Evolutionary conservation across 1,140 invertebrate species (phyloP).

Genomic region (Metopolophium dirhodum): DNA sequence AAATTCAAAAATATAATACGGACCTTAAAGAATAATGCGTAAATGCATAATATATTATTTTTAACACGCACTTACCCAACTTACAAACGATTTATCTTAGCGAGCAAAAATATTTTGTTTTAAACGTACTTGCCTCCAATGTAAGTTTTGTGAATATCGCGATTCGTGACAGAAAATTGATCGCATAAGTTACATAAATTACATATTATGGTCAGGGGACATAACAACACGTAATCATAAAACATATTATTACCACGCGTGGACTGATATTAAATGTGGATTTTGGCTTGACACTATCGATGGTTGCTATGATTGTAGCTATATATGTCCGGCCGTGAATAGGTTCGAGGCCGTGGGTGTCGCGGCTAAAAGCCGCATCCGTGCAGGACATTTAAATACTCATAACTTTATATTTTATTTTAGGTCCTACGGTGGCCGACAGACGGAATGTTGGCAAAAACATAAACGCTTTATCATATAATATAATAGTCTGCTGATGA

Average conservation of each 20-base stretch:
- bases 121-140: too few relatives aligned
- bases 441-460: slow-evolving; percentile 32
- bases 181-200: too few relatives aligned
- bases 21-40: too few relatives aligned
- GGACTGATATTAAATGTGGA: not conserved
- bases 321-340: not conserved
- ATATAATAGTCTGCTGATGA: slow-evolving; percentile 11
- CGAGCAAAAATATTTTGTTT: not conserved
- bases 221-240: too few relatives aligned
- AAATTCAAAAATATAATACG: too few relatives aligned
- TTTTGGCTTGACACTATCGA: not conserved
- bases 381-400: not conserved
- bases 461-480: slow-evolving; percentile 11
- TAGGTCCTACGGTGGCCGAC: not conserved
- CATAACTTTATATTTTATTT: slow-evolving; percentile 1
- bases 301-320: not conserved
- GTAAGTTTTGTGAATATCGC: not conserved
- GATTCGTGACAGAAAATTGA: too few relatives aligned
- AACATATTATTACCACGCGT: too few relatives aligned
- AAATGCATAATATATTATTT: too few relatives aligned
- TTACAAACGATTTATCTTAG: not conserved
- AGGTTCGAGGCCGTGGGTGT: not conserved
- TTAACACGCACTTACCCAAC: too few relatives aligned
- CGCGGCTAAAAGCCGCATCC: not conserved
- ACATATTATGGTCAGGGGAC: too few relatives aligned